Percentiles rank a stretch among this genome's conserved stretches.
These are phyloP conservation scores for Hemithea aestivaria DNA, from an alignment of 2,888 invertebrate species.

Conservation along the genomic window DNA sequence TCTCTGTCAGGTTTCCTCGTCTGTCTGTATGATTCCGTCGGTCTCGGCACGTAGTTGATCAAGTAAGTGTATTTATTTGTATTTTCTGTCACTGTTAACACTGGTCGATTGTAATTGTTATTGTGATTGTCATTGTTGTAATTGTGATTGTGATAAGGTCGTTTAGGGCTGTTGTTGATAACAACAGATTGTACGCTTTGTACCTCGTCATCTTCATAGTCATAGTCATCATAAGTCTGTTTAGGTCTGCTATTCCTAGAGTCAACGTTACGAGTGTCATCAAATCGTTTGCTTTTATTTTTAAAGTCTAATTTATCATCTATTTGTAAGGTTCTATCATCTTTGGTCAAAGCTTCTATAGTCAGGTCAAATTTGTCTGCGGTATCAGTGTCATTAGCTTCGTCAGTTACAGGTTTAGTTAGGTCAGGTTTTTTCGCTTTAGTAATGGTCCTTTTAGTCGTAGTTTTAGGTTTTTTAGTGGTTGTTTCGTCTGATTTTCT, in stretches of 20 bases:
- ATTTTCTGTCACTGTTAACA: constrained; percentile 71
- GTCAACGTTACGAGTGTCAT: constrained; percentile 36
- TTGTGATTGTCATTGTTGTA: too few relatives aligned
- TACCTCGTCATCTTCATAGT: constrained; percentile 52
- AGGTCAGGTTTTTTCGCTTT: constrained; percentile 28
- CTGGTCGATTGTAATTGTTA: constrained; percentile 31
- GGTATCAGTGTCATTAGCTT: constrained; percentile 31
- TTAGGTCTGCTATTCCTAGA: constrained; percentile 44
- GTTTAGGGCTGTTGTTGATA: constrained; percentile 57
- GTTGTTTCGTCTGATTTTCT: constrained; percentile 51
- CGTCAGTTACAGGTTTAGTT: constrained; percentile 20
- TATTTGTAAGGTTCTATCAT: constrained; percentile 46
- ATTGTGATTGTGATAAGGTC: constrained; percentile 41
- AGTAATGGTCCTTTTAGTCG: constrained; percentile 7
- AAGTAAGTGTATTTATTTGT: constrained; percentile 72
- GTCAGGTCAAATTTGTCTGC: constrained; percentile 35
- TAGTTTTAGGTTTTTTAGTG: constrained; percentile 40
- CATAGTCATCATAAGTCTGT: constrained; percentile 49
- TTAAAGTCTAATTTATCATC: constrained; percentile 81
- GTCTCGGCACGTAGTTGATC: constrained; percentile 74
- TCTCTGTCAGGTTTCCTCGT: constrained; percentile 59
- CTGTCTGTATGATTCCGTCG: constrained; percentile 68
- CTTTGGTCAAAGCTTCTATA: constrained; percentile 23
- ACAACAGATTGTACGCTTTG: constrained; percentile 68
- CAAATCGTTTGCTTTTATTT: constrained; percentile 64